Percentiles rank a stretch among this genome's conserved stretches.
Conservation (phyloP, 2,888 invertebrate genomes). For the Trachelus tabidus region DNA sequence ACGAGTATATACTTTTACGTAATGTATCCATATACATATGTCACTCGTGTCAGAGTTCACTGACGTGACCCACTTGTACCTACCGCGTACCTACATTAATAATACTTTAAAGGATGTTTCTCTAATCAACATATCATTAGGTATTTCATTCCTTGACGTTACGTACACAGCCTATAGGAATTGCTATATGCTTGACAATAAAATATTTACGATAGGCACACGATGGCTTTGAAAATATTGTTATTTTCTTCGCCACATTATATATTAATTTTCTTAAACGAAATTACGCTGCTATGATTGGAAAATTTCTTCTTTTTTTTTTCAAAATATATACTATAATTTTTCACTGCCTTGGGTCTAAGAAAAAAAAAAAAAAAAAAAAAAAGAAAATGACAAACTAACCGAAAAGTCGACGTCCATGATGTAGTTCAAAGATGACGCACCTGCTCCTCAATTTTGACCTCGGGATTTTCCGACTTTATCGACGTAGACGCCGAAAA, state of each 20-base stretch:
- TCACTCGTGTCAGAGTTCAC: not conserved
- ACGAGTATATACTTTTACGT: not conserved
- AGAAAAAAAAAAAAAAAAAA: too few relatives aligned
- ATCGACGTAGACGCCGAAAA: not conserved
- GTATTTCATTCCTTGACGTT: not conserved
- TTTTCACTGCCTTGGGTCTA: not conserved
- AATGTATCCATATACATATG: not conserved
- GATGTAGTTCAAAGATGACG: not conserved
- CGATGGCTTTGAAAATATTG: not conserved
- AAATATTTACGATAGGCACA: not conserved
- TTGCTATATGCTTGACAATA: not conserved
- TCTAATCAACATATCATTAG: not conserved
- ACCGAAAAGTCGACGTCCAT: not conserved
- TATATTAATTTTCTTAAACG: not conserved
- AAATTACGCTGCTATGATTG: not conserved
- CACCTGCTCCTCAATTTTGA: not conserved
- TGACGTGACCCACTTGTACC: not conserved
- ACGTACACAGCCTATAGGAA: not conserved
- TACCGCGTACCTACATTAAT: not conserved
- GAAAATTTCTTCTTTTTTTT: not conserved
- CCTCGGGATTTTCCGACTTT: not conserved
- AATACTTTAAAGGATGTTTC: not conserved
- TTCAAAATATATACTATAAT: not conserved
- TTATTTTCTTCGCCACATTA: not conserved
- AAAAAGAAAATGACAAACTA: not conserved